Evolutionary conservation across 35 echinoderm and acorn worm species (phyloP).

Genomic region (Eucidaris tribuloides): DNA sequence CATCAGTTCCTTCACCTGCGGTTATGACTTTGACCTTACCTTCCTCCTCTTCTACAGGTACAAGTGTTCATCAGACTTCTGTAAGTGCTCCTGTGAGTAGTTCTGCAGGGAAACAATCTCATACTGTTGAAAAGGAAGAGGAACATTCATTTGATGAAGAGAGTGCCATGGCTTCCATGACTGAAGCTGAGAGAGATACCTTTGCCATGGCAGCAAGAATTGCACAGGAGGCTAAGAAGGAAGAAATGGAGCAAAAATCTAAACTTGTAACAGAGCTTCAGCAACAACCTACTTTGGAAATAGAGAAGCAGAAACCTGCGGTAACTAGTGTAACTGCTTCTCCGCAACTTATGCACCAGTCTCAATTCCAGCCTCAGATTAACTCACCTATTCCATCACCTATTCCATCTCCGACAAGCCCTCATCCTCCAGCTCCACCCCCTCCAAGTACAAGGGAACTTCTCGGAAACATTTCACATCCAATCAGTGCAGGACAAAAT

Average conservation of each 20-base stretch:
- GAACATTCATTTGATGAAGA: slow-evolving; percentile 82
- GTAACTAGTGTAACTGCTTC: too few species aligned
- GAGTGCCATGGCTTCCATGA: slow-evolving; percentile 73
- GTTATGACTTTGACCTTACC: neutral
- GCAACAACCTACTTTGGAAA: neutral
- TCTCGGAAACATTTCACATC: slow-evolving; percentile 11
- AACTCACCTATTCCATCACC: neutral
- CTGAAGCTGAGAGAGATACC: slow-evolving; percentile 82
- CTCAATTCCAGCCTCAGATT: slow-evolving; percentile 6
- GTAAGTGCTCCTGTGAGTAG: too few species aligned
- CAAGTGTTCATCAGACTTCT: too few species aligned
- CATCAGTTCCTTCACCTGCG: neutral
- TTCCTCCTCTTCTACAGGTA: too few species aligned
- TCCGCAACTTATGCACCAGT: too few species aligned
- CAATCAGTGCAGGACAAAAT: slow-evolving; percentile 5
- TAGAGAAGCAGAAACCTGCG: neutral
- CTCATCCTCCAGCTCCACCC: slow-evolving; percentile 22
- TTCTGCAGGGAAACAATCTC: too few species aligned
- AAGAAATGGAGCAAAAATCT: slow-evolving; percentile 1
- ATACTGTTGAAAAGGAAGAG: neutral
- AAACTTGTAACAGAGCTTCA: neutral
- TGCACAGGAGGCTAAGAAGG: slow-evolving; percentile 72
- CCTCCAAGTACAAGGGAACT: slow-evolving; percentile 19
- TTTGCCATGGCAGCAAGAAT: slow-evolving; percentile 85
- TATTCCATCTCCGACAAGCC: slow-evolving; percentile 14